Conservation (phyloP, 2,797 vertebrate species). For the Crenuchus spilurus region DNA sequence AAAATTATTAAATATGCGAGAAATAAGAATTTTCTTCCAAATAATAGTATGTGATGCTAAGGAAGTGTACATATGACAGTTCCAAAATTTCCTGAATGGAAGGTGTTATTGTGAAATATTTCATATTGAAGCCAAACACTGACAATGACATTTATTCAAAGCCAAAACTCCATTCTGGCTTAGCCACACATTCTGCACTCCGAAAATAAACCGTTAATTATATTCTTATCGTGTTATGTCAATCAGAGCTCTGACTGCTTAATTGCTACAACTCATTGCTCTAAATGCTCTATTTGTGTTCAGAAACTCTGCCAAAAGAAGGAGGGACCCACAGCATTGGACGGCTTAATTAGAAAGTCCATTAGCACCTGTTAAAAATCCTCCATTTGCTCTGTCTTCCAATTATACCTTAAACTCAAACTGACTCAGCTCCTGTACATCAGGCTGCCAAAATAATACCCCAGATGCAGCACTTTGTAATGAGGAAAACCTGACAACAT, state of each 20-base stretch:
- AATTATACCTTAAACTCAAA: conserved; percentile 48
- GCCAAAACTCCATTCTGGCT: not conserved
- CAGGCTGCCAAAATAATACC: conserved; percentile 36
- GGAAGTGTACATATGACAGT: no score
- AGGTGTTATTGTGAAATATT: not conserved
- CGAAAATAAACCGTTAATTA: conserved; percentile 40
- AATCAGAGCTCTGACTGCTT: conserved; percentile 26
- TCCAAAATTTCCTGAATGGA: not conserved
- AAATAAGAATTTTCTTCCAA: no score
- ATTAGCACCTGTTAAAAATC: conserved; percentile 45
- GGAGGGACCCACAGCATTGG: conserved; percentile 19
- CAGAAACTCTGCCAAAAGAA: conserved; percentile 27
- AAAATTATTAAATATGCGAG: no score
- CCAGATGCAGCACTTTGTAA: conserved; percentile 16
- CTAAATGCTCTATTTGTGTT: conserved; percentile 36
- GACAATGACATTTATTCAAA: conserved; percentile 15
- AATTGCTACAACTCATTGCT: conserved; percentile 34
- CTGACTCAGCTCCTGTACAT: conserved; percentile 24
- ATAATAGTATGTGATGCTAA: no score
- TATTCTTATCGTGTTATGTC: conserved; percentile 29
- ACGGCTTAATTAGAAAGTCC: conserved; percentile 46
- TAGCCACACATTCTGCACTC: conserved; percentile 4
- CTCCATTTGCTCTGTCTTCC: conserved; percentile 20
- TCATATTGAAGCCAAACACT: not conserved
- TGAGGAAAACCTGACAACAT: conserved; percentile 40